Conservation (phyloP, 2,888 invertebrate genomes). For the Torymus auratus region DNA sequence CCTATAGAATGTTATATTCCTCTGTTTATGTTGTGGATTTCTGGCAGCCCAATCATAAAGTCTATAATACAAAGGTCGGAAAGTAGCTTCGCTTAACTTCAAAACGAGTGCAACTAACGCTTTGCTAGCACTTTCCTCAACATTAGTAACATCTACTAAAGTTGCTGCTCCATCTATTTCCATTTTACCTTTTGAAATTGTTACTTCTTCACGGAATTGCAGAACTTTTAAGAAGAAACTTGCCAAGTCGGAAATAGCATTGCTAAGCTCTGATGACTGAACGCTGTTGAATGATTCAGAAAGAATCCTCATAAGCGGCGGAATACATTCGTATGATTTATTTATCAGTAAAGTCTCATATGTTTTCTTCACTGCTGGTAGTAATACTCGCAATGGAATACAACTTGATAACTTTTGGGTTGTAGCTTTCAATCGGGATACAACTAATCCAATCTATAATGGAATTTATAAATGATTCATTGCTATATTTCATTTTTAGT, state of each 20-base stretch:
- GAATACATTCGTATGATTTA: conserved; percentile 81
- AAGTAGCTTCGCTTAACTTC: conserved; percentile 92
- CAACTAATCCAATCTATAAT: conserved; percentile 75
- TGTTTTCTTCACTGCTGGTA: conserved; percentile 85
- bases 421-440: conserved; percentile 80
- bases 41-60: conserved; percentile 92
- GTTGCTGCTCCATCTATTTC: conserved; percentile 73
- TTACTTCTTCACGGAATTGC: conserved; percentile 81
- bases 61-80: conserved; percentile 91
- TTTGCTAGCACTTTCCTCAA: conserved; percentile 87
- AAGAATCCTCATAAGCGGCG: conserved; percentile 86
- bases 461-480: conserved; percentile 32
- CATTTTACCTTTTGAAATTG: conserved; percentile 54
- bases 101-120: conserved; percentile 89
- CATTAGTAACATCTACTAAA: conserved; percentile 77
- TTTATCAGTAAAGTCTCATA: conserved; percentile 81
- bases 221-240: conserved; percentile 86
- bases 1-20: conserved; percentile 90
- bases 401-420: conserved; percentile 83
- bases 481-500: conserved; percentile 4
- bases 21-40: conserved; percentile 80
- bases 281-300: conserved; percentile 84
- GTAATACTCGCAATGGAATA: conserved; percentile 85
- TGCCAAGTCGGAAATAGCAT: conserved; percentile 83
- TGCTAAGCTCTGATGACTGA: conserved; percentile 81